phyloP scores from a whole-genome alignment of 2,888 invertebrate species.

The Chaetogeoica ovagalla region DNA sequence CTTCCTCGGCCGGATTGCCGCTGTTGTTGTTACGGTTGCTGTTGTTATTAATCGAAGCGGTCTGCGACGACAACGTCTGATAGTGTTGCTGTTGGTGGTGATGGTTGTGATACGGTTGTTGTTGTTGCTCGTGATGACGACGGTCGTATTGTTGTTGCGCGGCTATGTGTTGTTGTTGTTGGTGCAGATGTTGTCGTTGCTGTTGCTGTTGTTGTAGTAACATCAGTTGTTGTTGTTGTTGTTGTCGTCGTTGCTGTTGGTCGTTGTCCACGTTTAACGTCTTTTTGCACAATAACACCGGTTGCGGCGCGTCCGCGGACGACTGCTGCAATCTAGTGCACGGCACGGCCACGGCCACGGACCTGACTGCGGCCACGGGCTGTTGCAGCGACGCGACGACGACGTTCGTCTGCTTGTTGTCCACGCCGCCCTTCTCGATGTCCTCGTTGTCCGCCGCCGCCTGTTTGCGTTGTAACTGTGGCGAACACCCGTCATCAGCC shows the following conservation, averaged over 20 bases:
- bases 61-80: no score
- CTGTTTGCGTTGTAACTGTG: neutral
- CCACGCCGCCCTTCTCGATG: constrained; percentile 22
- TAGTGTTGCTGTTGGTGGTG: neutral
- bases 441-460: neutral
- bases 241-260: neutral
- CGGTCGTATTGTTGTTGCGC: constrained; percentile 24
- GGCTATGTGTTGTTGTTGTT: neutral
- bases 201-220: neutral
- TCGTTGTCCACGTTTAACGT: constrained; percentile 36
- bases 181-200: neutral
- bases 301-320: constrained; percentile 4
- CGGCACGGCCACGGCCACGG: constrained; percentile 11
- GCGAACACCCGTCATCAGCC: constrained; percentile 22
- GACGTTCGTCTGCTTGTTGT: neutral
- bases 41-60: neutral
- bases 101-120: neutral
- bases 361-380: constrained; percentile 21
- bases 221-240: neutral
- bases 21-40: neutral
- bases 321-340: neutral
- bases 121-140: neutral
- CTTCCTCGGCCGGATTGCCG: neutral
- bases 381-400: neutral
- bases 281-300: constrained; percentile 27